Conservation (phyloP, 2,888 invertebrate genomes). For the Arrhopalites spinosus region DNA sequence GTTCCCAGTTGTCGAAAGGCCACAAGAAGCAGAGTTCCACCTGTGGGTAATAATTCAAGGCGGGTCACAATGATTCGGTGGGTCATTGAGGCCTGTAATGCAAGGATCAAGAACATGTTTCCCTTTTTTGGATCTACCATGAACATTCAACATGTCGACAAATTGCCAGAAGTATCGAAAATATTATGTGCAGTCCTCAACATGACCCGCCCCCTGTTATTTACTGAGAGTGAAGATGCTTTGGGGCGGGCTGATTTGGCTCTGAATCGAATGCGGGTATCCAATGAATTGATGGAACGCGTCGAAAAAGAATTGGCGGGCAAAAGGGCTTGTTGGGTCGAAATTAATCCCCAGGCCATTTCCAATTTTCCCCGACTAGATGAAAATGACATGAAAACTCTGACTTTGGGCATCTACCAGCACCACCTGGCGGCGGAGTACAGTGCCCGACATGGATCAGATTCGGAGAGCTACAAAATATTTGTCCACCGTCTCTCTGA, state of each 20-base stretch:
- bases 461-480: too few relatives aligned
- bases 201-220: too few relatives aligned
- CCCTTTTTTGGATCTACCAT: slow-evolving; percentile 20
- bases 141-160: too few relatives aligned
- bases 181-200: slow-evolving; percentile 3
- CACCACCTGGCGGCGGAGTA: too few relatives aligned
- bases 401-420: too few relatives aligned
- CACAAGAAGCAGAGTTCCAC: too few relatives aligned
- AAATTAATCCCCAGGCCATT: too few relatives aligned
- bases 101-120: slow-evolving; percentile 38
- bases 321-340: background rate
- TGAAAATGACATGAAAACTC: too few relatives aligned
- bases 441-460: background rate
- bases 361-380: too few relatives aligned
- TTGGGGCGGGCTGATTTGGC: background rate
- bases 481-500: background rate
- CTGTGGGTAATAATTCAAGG: slow-evolving; percentile 36
- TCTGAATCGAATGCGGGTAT: background rate
- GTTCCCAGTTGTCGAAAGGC: too few relatives aligned
- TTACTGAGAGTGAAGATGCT: background rate
- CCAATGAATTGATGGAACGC: background rate
- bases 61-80: slow-evolving; percentile 35
- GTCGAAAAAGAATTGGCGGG: background rate
- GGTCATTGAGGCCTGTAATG: slow-evolving; percentile 41
- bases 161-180: too few relatives aligned